Evolutionary conservation across 2,113 vertebrate genomes (phyloP).

Genomic region (Phycodurus eques): DNA sequence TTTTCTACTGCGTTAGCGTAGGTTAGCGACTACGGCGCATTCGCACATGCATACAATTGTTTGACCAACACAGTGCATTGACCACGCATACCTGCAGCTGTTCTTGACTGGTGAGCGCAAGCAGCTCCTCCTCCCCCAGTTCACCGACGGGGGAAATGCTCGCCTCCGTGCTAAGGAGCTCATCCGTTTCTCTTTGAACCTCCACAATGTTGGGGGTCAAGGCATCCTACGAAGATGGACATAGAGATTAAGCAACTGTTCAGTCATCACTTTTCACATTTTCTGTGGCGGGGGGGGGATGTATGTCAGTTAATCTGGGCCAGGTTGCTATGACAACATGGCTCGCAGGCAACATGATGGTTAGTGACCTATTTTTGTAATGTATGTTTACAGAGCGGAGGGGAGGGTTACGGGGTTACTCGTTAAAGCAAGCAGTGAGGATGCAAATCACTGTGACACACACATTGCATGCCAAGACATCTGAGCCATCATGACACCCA

Average conservation of each 20-base stretch:
- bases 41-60: no score
- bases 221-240: constrained; percentile 38
- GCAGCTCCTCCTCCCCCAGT: constrained; percentile 46
- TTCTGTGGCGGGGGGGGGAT: not conserved
- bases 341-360: constrained; percentile 56
- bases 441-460: constrained; percentile 23
- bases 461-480: not conserved
- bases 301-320: constrained; percentile 43
- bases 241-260: not conserved
- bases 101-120: constrained; percentile 64
- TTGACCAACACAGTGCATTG: not conserved
- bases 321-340: constrained; percentile 68
- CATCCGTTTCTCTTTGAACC: constrained; percentile 21
- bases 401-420: constrained; percentile 24
- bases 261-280: not conserved
- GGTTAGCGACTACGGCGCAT: no score
- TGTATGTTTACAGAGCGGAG: constrained; percentile 45
- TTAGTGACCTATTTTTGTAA: constrained; percentile 70
- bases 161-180: constrained; percentile 12
- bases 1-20: not conserved
- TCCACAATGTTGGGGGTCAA: constrained; percentile 19
- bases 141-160: constrained; percentile 40
- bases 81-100: constrained; percentile 67
- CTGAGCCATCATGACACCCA: constrained; percentile 2
- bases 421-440: constrained; percentile 25